phyloP scores from a whole-genome alignment of 2,113 vertebrate genomes.

The Albula glossodonta region DNA sequence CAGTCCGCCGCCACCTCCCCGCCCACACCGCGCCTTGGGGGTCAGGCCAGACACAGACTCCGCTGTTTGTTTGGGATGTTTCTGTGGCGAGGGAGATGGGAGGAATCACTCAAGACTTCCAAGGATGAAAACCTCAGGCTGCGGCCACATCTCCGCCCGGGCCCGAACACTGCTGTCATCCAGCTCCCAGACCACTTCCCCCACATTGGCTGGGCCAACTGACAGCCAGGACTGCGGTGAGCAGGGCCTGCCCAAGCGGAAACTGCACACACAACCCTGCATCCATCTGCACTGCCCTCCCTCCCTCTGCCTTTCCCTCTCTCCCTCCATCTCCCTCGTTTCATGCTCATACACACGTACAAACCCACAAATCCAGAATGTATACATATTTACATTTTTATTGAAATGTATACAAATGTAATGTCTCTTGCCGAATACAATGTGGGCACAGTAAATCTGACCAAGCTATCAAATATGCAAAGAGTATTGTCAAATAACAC shows the following conservation, averaged over 20 bases:
- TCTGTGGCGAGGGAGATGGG: slow-evolving; percentile 34
- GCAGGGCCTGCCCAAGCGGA: neutral
- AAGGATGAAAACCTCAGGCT: slow-evolving; percentile 60
- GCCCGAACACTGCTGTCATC: slow-evolving; percentile 5
- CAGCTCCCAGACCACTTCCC: slow-evolving; percentile 68
- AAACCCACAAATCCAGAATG: too few relatives aligned
- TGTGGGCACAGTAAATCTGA: too few relatives aligned
- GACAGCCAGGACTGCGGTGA: slow-evolving; percentile 15
- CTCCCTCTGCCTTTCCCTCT: neutral
- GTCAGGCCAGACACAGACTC: rapidly evolving
- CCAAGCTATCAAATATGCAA: too few relatives aligned
- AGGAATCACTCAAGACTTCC: slow-evolving; percentile 57
- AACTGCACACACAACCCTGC: neutral
- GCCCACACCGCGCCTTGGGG: neutral
- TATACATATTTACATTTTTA: too few relatives aligned
- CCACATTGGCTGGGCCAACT: slow-evolving; percentile 16
- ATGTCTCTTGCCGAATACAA: too few relatives aligned
- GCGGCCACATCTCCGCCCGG: slow-evolving; percentile 40
- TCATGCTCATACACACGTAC: too few relatives aligned
- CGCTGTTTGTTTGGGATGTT: slow-evolving; percentile 17
- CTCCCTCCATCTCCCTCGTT: neutral
- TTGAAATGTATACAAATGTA: too few relatives aligned
- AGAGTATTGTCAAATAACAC: too few relatives aligned
- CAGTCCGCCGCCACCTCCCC: slow-evolving; percentile 44
- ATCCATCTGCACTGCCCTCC: neutral